These are phyloP conservation scores for Gulo gulo DNA, from an alignment of 2,113 vertebrate species.

Conservation along the genomic window DNA sequence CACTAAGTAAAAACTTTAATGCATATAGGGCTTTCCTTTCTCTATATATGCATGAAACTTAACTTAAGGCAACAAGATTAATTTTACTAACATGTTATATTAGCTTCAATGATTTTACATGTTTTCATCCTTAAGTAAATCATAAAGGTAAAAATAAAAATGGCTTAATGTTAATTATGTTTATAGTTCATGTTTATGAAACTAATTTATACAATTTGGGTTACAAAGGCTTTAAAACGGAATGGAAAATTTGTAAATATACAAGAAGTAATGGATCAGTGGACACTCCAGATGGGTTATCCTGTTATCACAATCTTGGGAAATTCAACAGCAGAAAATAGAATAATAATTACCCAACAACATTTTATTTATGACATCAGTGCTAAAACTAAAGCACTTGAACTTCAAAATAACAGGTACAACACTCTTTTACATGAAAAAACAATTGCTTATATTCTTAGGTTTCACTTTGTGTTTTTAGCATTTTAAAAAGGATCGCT, in stretches of 20 bases:
- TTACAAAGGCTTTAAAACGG: slow-evolving; percentile 91
- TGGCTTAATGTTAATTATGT: slow-evolving; percentile 43
- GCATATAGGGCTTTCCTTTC: background rate
- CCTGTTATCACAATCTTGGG: slow-evolving; percentile 95
- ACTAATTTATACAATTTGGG: slow-evolving; percentile 65
- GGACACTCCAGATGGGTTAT: slow-evolving; percentile 99
- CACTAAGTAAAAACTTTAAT: slow-evolving; percentile 47
- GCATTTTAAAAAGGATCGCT: background rate
- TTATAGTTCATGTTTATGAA: slow-evolving; percentile 37
- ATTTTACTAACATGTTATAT: slow-evolving; percentile 16
- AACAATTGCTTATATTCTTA: background rate
- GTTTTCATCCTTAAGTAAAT: slow-evolving; percentile 35
- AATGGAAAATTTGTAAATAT: slow-evolving; percentile 95
- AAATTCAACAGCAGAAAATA: slow-evolving; percentile 88
- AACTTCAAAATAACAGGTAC: slow-evolving; percentile 90
- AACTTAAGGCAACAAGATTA: slow-evolving; percentile 26
- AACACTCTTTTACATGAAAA: background rate
- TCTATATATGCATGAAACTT: background rate
- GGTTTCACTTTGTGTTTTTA: background rate
- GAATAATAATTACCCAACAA: slow-evolving; percentile 91
- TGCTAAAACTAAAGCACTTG: slow-evolving; percentile 82
- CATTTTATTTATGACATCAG: slow-evolving; percentile 94
- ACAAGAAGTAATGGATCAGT: slow-evolving; percentile 96
- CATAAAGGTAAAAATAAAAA: slow-evolving; percentile 45
- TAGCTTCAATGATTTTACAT: slow-evolving; percentile 34